phyloP scores from a whole-genome alignment of 92 coral and sea anemone species.

The Porites lobata region DNA sequence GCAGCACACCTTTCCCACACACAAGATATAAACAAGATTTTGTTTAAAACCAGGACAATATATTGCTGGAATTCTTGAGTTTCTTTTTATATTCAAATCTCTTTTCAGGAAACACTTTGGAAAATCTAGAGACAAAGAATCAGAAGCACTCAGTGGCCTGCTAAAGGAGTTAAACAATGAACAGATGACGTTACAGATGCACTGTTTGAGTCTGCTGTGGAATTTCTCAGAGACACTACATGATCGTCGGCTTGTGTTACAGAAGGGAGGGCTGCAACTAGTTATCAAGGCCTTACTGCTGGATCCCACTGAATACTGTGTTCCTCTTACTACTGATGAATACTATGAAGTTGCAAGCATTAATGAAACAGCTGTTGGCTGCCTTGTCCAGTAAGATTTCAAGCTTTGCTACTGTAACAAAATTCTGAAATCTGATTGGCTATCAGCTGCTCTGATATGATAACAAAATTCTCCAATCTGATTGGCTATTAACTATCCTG shows the following conservation, averaged over 20 bases:
- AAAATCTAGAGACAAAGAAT: conserved; percentile 12
- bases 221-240: conserved; percentile 87
- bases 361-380: conserved; percentile 91
- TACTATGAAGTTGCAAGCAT: conserved; percentile 82
- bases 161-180: conserved; percentile 74
- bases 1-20: too few relatives aligned
- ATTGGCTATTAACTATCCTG: too few relatives aligned
- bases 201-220: conserved; percentile 91
- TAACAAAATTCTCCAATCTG: background rate
- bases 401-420: background rate
- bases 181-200: conserved; percentile 84
- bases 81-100: too few relatives aligned
- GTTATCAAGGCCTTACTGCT: conserved; percentile 76
- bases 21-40: too few relatives aligned
- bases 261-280: conserved; percentile 71
- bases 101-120: conserved; percentile 8
- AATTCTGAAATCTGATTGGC: background rate
- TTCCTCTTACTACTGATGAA: conserved; percentile 64
- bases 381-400: conserved; percentile 84
- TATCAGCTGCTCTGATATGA: too few relatives aligned
- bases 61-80: too few relatives aligned
- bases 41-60: too few relatives aligned
- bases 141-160: conserved; percentile 12
- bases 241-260: conserved; percentile 78
- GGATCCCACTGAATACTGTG: conserved; percentile 57